These are phyloP conservation scores for Ciona savignyi DNA, from an alignment of 23 tunicate species.

Conservation along the genomic window DNA sequence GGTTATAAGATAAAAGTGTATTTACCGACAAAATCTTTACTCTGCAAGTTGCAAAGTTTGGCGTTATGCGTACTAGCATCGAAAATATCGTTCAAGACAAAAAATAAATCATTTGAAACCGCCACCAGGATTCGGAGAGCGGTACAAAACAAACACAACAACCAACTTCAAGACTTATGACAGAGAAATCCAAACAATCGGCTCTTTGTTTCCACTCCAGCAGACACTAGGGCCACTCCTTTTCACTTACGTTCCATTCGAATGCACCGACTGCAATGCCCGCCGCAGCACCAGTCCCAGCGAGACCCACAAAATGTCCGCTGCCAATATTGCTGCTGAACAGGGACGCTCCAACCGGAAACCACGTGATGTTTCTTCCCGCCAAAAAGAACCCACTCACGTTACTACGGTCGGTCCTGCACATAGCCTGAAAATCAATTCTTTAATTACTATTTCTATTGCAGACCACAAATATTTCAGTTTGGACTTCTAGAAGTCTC, in stretches of 20 bases:
- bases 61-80: neutral
- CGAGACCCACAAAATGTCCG: conserved; percentile 91
- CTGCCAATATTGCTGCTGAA: conserved; percentile 96
- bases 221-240: neutral
- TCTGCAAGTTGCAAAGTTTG: too few relatives aligned
- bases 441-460: neutral
- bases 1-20: too few relatives aligned
- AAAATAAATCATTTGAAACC: neutral
- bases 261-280: conserved; percentile 99
- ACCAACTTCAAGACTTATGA: neutral
- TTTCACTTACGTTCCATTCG: conserved; percentile 88
- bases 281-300: conserved; percentile 97
- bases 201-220: neutral
- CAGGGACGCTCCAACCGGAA: conserved; percentile 96
- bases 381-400: conserved; percentile 95
- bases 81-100: too few relatives aligned
- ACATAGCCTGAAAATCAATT: conserved; percentile 70
- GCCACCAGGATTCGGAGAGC: neutral
- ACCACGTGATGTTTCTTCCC: conserved; percentile 89
- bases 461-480: neutral
- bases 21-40: too few relatives aligned
- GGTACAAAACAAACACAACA: neutral
- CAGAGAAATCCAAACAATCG: too few relatives aligned
- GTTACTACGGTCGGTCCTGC: conserved; percentile 72
- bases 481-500: neutral